Evolutionary conservation across 1,140 invertebrate species (phyloP), one percentile per base, ranked within the genome.

Genomic region (Leptestheria dahalacensis): DNA sequence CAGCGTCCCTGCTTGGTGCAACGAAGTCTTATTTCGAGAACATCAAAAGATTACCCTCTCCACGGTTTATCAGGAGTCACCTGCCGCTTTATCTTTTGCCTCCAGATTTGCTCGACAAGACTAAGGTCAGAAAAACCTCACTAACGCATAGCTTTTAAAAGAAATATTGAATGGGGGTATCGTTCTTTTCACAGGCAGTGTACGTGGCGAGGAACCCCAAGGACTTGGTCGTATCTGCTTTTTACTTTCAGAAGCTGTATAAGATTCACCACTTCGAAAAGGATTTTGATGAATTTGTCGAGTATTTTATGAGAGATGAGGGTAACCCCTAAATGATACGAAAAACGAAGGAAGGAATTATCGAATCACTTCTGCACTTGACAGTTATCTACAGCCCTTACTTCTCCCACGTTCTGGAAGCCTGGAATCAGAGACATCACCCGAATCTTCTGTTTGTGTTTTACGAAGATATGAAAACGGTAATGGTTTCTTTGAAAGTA

Each of bases 191-290:
- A 1, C 28, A 93, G 84, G 79, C 78, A 10, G 75, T 89, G 3
- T 89, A 88, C 66, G 79, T 89, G 0, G 81, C 82, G 2, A 74
- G 90, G 57, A 88, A 91, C 72, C 87, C 88, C 0, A 88, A 89
- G 70, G 88, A 91, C 69, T 82, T 88, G 1, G 85, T 79, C 3
- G 84, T 91, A 0, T 91, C 88, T 0, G 90, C 83, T 69, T 92
- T 83, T 67, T 81, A 89, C 70, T 78, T 89, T 41, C 84, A 86
- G 69, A 77, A 79, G 65, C 70, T 82, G 1, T 79, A 84, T 54
- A 78, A 78, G 59, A 83, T 56, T 20, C 47, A 67, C 10, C 64
- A 64, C 48, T 75, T 66, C 60, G 60, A 57, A 3, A 73, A 71
- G 3, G 62, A 65, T 29, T 70, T 76, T 57, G 63, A 69, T 11